A percentile compares a stretch with the other conserved stretches of the same genome.
These are phyloP conservation scores for Drosophila limbata DNA, from an alignment of 2,888 invertebrate species.

Conservation along the genomic window DNA sequence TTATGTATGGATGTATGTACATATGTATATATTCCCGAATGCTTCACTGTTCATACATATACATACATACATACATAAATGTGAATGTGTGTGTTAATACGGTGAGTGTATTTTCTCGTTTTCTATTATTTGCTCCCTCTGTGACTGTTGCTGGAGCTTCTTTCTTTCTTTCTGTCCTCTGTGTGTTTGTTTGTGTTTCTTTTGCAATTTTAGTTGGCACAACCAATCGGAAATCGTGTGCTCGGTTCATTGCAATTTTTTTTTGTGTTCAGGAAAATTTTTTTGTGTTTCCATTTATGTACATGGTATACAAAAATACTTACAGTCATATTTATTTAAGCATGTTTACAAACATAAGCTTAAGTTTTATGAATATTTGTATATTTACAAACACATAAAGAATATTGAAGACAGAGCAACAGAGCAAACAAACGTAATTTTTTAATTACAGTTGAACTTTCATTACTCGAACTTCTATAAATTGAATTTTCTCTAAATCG, in stretches of 20 bases:
- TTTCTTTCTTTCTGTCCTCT: constrained; percentile 16
- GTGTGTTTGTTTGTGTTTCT: constrained; percentile 36
- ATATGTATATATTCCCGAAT: constrained; percentile 7
- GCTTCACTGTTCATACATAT: constrained; percentile 29
- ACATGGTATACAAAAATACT: not conserved
- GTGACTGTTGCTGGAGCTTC: constrained; percentile 43
- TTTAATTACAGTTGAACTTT: too few relatives aligned
- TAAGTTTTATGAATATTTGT: constrained; percentile 1
- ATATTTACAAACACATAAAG: not conserved
- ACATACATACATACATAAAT: constrained; percentile 25
- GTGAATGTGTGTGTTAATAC: constrained; percentile 39
- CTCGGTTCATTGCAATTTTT: constrained; percentile 51
- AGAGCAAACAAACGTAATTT: not conserved
- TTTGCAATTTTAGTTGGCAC: constrained; percentile 73
- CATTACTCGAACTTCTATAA: too few relatives aligned
- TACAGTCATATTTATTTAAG: constrained; percentile 15
- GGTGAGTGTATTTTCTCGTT: constrained; percentile 52
- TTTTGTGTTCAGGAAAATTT: constrained; percentile 16
- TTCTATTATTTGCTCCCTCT: constrained; percentile 58
- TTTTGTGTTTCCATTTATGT: constrained; percentile 5
- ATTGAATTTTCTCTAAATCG: too few relatives aligned
- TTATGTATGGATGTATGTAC: not conserved
- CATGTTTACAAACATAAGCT: not conserved
- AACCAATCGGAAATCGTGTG: constrained; percentile 79
- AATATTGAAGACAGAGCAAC: not conserved